A percentile compares a stretch with the other conserved stretches of the same genome.
These are phyloP conservation scores for Potamarius usumacintae DNA, from an alignment of 2,113 vertebrate genomes.

Conservation along the genomic window DNA sequence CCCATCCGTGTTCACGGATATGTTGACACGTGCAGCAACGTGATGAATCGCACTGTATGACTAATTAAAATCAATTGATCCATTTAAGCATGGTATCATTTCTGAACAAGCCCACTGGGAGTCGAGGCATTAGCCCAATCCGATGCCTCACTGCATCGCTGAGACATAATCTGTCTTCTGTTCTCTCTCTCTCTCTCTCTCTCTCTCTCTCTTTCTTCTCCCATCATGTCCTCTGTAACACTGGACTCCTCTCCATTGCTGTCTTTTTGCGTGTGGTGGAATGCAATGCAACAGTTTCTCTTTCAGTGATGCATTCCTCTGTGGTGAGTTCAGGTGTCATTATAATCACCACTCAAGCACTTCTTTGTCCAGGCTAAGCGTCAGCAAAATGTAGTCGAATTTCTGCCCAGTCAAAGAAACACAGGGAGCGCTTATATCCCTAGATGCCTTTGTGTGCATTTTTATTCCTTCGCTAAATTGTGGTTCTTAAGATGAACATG, in stretches of 20 bases:
- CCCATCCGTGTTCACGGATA: slow-evolving; percentile 61
- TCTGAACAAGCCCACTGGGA: slow-evolving; percentile 69
- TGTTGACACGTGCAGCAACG: slow-evolving; percentile 65
- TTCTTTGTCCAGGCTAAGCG: slow-evolving; percentile 50
- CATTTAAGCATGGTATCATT: slow-evolving; percentile 70
- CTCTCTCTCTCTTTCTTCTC: slow-evolving; percentile 3
- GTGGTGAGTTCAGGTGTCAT: slow-evolving; percentile 56
- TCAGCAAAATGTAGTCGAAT: slow-evolving; percentile 47
- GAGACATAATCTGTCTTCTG: slow-evolving; percentile 13
- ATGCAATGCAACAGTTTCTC: slow-evolving; percentile 15
- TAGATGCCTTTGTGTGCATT: slow-evolving; percentile 24
- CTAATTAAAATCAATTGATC: slow-evolving; percentile 75
- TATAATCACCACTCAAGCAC: slow-evolving; percentile 54
- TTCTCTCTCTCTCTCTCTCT: slow-evolving; percentile 37
- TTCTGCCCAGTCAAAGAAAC: slow-evolving; percentile 35
- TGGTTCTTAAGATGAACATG: slow-evolving; percentile 23
- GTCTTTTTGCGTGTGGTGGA: slow-evolving; percentile 5
- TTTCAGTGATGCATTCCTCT: slow-evolving; percentile 35
- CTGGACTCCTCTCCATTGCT: slow-evolving; percentile 24
- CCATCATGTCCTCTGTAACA: slow-evolving; percentile 16
- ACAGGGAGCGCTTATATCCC: slow-evolving; percentile 34
- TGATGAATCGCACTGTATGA: slow-evolving; percentile 66
- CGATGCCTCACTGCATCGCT: slow-evolving; percentile 62
- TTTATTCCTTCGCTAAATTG: slow-evolving; percentile 37
- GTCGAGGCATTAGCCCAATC: slow-evolving; percentile 64